Percentiles rank a stretch among this genome's conserved stretches.
These are phyloP conservation scores for Mallotus villosus DNA, from an alignment of 2,797 vertebrate genomes.

Conservation along the genomic window DNA sequence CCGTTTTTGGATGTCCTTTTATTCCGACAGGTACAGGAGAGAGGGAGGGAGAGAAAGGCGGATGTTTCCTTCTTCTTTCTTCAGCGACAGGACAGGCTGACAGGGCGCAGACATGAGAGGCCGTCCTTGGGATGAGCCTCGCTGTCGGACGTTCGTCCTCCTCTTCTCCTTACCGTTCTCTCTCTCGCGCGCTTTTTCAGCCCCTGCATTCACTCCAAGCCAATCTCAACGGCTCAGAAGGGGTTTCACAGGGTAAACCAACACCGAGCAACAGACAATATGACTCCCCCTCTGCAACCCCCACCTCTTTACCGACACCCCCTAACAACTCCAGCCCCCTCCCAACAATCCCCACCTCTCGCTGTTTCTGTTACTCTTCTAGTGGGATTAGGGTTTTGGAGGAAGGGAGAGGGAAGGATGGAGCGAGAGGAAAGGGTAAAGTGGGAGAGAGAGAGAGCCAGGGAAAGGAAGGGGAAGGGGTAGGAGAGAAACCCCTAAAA, in stretches of 20 bases:
- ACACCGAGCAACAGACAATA: no score
- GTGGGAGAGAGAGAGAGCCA: background rate
- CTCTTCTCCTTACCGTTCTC: background rate
- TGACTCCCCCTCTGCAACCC: background rate
- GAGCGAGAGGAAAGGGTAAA: background rate
- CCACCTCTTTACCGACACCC: no score
- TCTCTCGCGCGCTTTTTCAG: background rate
- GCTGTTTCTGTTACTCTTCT: no score
- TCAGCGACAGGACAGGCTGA: slow-evolving; percentile 49
- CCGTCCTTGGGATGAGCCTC: slow-evolving; percentile 34
- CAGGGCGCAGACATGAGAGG: slow-evolving; percentile 55
- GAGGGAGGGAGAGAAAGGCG: background rate
- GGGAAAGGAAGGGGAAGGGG: slow-evolving; percentile 51
- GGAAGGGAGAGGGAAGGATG: background rate
- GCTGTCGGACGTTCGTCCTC: slow-evolving; percentile 2
- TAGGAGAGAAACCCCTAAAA: slow-evolving; percentile 71
- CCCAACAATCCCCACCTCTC: no score
- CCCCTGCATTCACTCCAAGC: no score
- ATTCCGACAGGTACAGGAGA: slow-evolving; percentile 53
- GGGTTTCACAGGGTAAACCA: no score
- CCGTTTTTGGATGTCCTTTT: slow-evolving; percentile 58
- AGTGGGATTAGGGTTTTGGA: background rate
- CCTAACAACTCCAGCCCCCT: no score
- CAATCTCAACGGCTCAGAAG: no score
- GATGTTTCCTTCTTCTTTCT: slow-evolving; percentile 39